These are phyloP conservation scores for Phocoena sinus DNA, from an alignment of 2,113 vertebrate genomes.

Conservation along the genomic window DNA sequence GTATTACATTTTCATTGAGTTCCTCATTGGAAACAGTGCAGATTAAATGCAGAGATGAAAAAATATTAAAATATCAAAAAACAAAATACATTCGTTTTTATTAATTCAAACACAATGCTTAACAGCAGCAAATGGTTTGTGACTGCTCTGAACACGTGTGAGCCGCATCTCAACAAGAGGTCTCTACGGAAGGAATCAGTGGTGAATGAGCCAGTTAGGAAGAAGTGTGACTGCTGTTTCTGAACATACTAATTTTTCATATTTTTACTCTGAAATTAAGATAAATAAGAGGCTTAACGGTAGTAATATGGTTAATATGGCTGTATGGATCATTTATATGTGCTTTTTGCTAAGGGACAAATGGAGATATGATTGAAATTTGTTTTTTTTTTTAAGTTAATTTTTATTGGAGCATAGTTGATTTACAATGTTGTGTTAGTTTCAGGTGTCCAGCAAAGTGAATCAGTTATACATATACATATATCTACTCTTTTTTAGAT, in stretches of 20 bases:
- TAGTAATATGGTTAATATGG: background rate
- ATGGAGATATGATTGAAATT: background rate
- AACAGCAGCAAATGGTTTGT: background rate
- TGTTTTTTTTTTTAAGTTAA: background rate
- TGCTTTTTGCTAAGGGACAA: background rate
- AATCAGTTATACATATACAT: background rate
- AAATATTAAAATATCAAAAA: background rate
- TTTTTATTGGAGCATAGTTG: background rate
- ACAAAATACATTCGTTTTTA: background rate
- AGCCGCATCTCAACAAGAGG: background rate
- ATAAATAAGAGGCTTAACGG: background rate
- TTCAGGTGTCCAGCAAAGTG: background rate
- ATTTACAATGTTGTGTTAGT: background rate
- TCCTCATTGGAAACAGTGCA: background rate
- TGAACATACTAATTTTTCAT: background rate
- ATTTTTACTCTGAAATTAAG: background rate
- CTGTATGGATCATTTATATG: background rate
- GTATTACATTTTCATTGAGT: background rate
- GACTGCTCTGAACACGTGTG: background rate
- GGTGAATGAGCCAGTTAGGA: background rate
- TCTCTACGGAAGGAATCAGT: background rate
- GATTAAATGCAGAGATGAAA: background rate
- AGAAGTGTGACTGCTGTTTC: background rate
- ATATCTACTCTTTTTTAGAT: background rate
- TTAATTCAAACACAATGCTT: background rate